Evolutionary conservation across 2,113 vertebrate species (phyloP).

Genomic region (Lamprotornis superbus): DNA sequence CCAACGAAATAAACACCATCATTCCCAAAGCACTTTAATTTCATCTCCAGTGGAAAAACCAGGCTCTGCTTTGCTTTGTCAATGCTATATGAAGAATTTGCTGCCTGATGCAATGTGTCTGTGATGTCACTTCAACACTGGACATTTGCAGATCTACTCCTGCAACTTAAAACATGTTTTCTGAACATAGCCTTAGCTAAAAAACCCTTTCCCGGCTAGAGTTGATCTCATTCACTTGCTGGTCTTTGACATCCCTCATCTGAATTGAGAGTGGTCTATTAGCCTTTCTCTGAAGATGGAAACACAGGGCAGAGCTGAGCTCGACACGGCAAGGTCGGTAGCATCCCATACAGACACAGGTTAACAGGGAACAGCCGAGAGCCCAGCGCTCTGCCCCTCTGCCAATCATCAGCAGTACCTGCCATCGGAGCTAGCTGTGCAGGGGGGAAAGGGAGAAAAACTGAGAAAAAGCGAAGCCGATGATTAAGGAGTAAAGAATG

Average conservation of each 20-base stretch:
- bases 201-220: neutral
- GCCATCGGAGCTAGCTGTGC: neutral
- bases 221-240: neutral
- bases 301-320: neutral
- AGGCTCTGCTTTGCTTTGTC: neutral
- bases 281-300: neutral
- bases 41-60: neutral
- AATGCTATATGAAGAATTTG: neutral
- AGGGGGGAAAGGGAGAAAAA: neutral
- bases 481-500: conserved; percentile 54
- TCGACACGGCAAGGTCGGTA: neutral
- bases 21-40: neutral
- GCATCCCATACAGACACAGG: neutral
- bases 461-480: neutral
- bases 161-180: neutral
- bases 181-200: neutral
- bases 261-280: neutral
- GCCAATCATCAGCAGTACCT: neutral
- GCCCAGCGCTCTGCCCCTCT: neutral
- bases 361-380: neutral
- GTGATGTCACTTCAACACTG: neutral
- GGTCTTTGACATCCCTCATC: neutral
- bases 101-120: neutral
- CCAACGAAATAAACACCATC: neutral
- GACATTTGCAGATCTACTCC: neutral